phyloP scores from a whole-genome alignment of 2,797 vertebrate species.

The Hippocampus kuda region DNA sequence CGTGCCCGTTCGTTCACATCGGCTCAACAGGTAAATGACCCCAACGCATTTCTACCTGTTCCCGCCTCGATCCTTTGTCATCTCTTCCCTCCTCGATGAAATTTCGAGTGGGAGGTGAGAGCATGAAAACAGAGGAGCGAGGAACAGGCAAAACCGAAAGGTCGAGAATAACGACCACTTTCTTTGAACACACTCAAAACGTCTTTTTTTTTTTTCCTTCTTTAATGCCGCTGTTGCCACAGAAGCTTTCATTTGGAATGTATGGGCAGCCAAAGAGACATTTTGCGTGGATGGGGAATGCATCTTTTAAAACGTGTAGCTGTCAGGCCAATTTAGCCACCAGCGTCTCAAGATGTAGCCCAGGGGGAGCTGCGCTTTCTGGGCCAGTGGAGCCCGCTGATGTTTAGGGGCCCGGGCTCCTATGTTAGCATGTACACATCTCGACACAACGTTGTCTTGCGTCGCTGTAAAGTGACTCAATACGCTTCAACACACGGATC shows the following conservation, averaged over 20 bases:
- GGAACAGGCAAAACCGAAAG: background rate
- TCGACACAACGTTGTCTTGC: constrained; percentile 7
- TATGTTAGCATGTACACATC: constrained; percentile 23
- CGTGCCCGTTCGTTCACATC: no score
- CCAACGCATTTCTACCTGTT: no score
- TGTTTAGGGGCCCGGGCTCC: constrained; percentile 41
- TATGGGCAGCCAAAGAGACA: constrained; percentile 45
- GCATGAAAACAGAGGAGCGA: no score
- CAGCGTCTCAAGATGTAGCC: constrained; percentile 51
- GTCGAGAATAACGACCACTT: background rate
- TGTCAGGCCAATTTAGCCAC: constrained; percentile 62
- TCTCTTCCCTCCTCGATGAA: no score
- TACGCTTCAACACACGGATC: constrained; percentile 23
- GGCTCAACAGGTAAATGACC: no score
- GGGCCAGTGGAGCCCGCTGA: constrained; percentile 56
- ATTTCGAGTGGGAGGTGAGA: no score
- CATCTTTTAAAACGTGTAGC: constrained; percentile 62
- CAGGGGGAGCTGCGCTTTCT: constrained; percentile 61
- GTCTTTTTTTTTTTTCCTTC: background rate
- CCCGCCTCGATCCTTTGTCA: no score
- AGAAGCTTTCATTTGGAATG: constrained; percentile 29
- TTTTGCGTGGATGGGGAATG: constrained; percentile 47
- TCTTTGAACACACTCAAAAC: background rate
- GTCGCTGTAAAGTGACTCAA: constrained; percentile 36
- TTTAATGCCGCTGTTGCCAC: background rate